Percentiles rank a stretch among this genome's conserved stretches.
phyloP scores from a whole-genome alignment of 1,140 invertebrate genomes.

The Cotesia glomerata region DNA sequence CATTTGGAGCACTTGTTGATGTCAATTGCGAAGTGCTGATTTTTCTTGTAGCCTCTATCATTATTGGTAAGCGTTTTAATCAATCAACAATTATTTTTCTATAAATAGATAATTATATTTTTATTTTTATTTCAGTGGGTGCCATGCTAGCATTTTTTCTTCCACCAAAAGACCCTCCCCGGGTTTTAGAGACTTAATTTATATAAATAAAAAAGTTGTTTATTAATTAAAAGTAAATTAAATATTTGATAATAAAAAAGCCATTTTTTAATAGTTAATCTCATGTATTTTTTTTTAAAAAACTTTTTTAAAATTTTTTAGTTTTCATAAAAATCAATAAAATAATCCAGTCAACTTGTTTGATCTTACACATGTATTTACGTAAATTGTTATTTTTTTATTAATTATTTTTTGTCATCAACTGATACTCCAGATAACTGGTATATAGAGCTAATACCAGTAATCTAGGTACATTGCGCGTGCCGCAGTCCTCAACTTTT shows the following conservation, averaged over 20 bases:
- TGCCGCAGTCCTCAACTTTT: background rate
- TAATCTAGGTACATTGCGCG: background rate
- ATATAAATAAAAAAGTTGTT: background rate
- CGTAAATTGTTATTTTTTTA: no score
- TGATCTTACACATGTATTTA: background rate
- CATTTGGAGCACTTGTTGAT: constrained; percentile 65
- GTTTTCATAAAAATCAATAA: background rate
- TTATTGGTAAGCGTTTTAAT: constrained; percentile 52
- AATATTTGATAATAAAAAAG: background rate
- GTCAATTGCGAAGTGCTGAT: constrained; percentile 63
- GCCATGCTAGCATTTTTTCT: no score
- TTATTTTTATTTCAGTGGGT: background rate
- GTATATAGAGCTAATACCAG: background rate
- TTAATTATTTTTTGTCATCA: background rate
- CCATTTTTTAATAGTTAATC: background rate
- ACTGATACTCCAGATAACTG: background rate
- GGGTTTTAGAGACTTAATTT: background rate
- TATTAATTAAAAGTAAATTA: background rate
- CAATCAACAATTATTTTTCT: constrained; percentile 11
- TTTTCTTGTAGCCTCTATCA: constrained; percentile 58
- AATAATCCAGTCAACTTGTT: constrained; percentile 1
- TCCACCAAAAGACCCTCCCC: no score
- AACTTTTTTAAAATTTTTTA: background rate
- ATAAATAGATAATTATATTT: background rate
- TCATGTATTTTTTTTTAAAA: background rate